Evolutionary conservation across 1,140 invertebrate species (phyloP).

Genomic region (Lepeophtheirus salmonis): DNA sequence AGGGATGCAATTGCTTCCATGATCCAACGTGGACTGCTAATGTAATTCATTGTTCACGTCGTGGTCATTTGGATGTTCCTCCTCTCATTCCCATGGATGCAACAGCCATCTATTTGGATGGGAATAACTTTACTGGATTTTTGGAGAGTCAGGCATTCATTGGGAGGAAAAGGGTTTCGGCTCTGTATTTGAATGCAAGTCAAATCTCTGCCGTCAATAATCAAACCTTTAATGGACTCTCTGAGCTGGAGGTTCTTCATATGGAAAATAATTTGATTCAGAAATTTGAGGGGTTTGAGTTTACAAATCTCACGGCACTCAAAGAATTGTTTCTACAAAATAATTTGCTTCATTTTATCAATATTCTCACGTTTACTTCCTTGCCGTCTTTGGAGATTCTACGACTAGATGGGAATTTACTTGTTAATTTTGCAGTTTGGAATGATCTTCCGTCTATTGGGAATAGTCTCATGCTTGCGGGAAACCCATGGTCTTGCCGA

Average conservation of each 20-base stretch:
- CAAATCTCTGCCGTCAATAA: slow-evolving; percentile 69
- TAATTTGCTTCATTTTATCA: slow-evolving; percentile 47
- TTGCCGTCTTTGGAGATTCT: slow-evolving; percentile 47
- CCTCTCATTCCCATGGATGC: slow-evolving; percentile 78
- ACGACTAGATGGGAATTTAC: slow-evolving; percentile 51
- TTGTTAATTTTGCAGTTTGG: slow-evolving; percentile 54
- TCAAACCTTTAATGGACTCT: slow-evolving; percentile 67
- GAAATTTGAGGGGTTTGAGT: slow-evolving; percentile 59
- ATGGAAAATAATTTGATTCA: slow-evolving; percentile 56
- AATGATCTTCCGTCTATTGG: slow-evolving; percentile 38
- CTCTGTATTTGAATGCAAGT: slow-evolving; percentile 62
- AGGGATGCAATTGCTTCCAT: slow-evolving; percentile 74
- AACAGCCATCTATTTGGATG: slow-evolving; percentile 68
- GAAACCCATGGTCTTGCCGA: slow-evolving; percentile 70
- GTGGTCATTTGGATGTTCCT: slow-evolving; percentile 51
- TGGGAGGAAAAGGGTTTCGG: slow-evolving; percentile 59
- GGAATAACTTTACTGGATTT: slow-evolving; percentile 47
- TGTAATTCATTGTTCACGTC: slow-evolving; percentile 64
- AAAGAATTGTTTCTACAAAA: slow-evolving; percentile 42
- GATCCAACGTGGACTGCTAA: slow-evolving; percentile 79
- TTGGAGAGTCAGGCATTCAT: slow-evolving; percentile 63
- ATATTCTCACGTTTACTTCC: slow-evolving; percentile 53
- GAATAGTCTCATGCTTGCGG: slow-evolving; percentile 45
- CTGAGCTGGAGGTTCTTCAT: slow-evolving; percentile 56
- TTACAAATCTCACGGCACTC: slow-evolving; percentile 44